Evolutionary conservation across 1,140 invertebrate genomes (phyloP), one percentile per base, ranked within the genome.

Genomic region (Nasonia longicornis): DNA sequence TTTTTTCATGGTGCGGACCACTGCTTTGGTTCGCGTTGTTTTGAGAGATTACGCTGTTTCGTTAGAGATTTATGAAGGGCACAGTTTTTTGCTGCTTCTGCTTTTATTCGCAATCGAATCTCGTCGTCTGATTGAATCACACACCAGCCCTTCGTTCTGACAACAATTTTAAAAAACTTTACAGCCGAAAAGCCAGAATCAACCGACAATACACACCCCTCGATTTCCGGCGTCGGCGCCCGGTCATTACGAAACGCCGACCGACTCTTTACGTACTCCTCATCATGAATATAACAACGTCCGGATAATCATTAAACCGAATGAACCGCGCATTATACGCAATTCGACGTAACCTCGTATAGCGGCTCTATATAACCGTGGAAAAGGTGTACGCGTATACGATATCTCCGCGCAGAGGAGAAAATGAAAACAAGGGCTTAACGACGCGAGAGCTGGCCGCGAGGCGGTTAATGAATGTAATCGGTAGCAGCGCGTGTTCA

Each of bases 381-480:
- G 14, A n/a, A 71, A 71, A 42, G 35, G 20, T 38, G 31, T 20
- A 16, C 31, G 12, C n/a, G 64, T 31, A 29, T 67, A 67, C 29
- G 29, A 8, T 31, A 26, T 66, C 66, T 8, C 20, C 26, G 26
- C 31, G 29, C 16, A 7, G 29, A 20, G 35, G 58, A 20, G 52
- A 75, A 75, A 75, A 64, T 75, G 31, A 75, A 75, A 75, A 38
- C 69, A 8, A 38, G 31, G 11, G 42, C 63, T 26, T 77, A 77
- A 77, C 14, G 52, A 75, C 38, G 52, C 45, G 35, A 75, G 48
- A 11, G 29, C 31, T 35, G 26, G 8, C 26, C 26, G 26, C 63
- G n/a, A 12, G 52, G 63, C 75, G 52, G 45, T 20, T 77, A 77
- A 77, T 77, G 20, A 77, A 67, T 77, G 38, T 67, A 67, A 77